phyloP scores from a whole-genome alignment of 2,888 invertebrate genomes.

The Tipula lateralis region DNA sequence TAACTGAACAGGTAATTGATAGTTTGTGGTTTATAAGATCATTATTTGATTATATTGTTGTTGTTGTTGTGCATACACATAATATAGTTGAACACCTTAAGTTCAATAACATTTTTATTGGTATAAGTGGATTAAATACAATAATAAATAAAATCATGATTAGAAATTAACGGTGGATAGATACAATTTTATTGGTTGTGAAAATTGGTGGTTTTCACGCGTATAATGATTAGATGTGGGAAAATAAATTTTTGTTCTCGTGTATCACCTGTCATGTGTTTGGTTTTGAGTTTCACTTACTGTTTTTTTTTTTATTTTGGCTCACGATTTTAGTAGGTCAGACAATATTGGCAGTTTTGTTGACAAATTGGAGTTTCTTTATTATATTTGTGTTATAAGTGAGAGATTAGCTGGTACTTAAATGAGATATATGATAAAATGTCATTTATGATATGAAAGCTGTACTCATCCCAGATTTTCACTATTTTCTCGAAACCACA shows the following conservation, averaged over 20 bases:
- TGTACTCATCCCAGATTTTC: too few relatives aligned
- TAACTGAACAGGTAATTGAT: slow-evolving; percentile 24
- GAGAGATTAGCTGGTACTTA: too few relatives aligned
- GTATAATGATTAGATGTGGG: background rate
- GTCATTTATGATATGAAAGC: too few relatives aligned
- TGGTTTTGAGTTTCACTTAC: background rate
- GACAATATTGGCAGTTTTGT: too few relatives aligned
- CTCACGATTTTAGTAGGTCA: too few relatives aligned
- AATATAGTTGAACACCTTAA: background rate
- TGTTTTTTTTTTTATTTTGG: too few relatives aligned
- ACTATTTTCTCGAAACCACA: too few relatives aligned
- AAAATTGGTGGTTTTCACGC: background rate
- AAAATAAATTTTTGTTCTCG: background rate
- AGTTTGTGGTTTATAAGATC: slow-evolving; percentile 24
- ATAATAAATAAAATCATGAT: background rate
- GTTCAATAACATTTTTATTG: background rate
- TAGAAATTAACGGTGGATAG: background rate
- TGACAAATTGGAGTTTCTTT: too few relatives aligned
- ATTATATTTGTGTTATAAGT: too few relatives aligned
- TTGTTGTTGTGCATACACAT: background rate
- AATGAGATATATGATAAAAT: too few relatives aligned
- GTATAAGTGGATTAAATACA: background rate
- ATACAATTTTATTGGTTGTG: background rate
- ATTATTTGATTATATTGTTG: background rate
- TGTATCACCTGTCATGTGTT: background rate